Conservation (phyloP, 2,113 vertebrate genomes). For the Megaceryle maxima region DNA sequence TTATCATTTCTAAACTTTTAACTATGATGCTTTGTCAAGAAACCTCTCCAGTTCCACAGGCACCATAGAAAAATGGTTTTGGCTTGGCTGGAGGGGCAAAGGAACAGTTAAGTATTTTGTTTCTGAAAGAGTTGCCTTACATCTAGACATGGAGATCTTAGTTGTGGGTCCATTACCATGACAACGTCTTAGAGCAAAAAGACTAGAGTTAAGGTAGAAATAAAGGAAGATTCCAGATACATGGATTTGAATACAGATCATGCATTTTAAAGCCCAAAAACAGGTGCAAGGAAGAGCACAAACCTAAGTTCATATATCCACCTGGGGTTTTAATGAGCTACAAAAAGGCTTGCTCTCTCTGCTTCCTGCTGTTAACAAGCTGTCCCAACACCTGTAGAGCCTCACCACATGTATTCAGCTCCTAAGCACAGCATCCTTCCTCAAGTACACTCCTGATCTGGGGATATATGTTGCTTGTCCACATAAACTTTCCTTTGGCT, state of each 20-base stretch:
- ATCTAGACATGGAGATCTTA: background rate
- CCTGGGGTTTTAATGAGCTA: background rate
- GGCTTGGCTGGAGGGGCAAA: background rate
- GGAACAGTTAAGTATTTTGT: background rate
- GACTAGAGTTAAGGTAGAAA: background rate
- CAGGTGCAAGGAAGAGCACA: background rate
- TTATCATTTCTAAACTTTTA: background rate
- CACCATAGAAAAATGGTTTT: background rate
- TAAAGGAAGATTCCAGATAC: background rate
- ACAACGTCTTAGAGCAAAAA: background rate
- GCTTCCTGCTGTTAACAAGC: conserved; percentile 25
- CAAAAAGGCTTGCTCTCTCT: background rate
- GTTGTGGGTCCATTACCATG: background rate
- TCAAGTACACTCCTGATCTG: background rate
- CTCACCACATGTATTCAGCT: background rate
- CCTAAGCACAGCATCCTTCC: background rate
- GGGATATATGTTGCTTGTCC: background rate
- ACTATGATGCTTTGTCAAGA: background rate
- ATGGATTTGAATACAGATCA: background rate
- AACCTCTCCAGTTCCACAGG: background rate
- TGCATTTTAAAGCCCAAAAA: background rate
- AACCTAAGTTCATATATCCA: background rate
- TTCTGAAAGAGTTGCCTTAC: background rate
- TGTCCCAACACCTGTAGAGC: conserved; percentile 16
- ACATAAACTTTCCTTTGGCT: background rate